Evolutionary conservation across 2,113 vertebrate genomes (phyloP).

Genomic region (Spea multiplicata): DNA sequence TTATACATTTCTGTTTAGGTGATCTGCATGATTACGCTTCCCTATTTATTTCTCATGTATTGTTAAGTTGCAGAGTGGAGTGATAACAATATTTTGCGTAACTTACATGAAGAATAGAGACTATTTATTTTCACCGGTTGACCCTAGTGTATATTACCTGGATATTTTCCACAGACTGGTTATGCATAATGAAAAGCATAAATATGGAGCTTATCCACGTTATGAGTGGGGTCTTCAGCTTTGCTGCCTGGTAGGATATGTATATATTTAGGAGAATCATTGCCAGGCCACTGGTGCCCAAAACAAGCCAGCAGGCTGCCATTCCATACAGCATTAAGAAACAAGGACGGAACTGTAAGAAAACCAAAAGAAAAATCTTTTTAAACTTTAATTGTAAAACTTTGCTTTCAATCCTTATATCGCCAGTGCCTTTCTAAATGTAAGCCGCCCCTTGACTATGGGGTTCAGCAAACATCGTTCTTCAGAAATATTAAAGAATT

Average conservation of each 20-base stretch:
- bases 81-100: too few species aligned
- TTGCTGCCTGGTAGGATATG: constrained; percentile 81
- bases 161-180: constrained; percentile 77
- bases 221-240: constrained; percentile 69
- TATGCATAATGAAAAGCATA: constrained; percentile 77
- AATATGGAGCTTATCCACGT: constrained; percentile 81
- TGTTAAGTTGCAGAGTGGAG: too few species aligned
- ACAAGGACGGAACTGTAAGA: constrained; percentile 71
- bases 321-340: constrained; percentile 78
- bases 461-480: too few species aligned
- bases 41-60: too few species aligned
- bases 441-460: too few species aligned
- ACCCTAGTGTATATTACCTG: constrained; percentile 70
- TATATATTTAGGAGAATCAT: constrained; percentile 75
- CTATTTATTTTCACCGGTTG: background rate
- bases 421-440: too few species aligned
- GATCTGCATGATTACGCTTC: too few species aligned
- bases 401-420: too few species aligned
- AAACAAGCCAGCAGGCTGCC: constrained; percentile 73
- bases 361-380: too few species aligned
- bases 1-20: too few species aligned
- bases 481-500: too few species aligned
- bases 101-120: background rate
- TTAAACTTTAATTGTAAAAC: too few species aligned
- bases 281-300: constrained; percentile 77